Evolutionary conservation across 2,113 vertebrate genomes (phyloP).

Genomic region (Lynx canadensis): DNA sequence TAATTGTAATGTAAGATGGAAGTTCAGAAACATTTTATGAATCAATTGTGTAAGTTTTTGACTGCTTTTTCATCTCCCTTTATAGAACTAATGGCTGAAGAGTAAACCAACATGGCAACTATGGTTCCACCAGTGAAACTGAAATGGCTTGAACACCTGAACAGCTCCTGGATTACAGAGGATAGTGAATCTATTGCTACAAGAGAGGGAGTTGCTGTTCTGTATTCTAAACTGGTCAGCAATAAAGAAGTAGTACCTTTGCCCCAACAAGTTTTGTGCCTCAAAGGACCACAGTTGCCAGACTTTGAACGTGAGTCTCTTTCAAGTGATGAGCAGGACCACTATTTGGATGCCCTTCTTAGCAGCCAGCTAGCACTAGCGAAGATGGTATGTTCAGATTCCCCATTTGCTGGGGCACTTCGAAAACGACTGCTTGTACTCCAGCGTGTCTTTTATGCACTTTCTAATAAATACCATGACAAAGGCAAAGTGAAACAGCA

Average conservation of each 20-base stretch:
- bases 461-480: conserved; percentile 98
- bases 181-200: conserved; percentile 99
- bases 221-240: conserved; percentile 94
- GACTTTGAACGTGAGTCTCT: conserved; percentile 98
- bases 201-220: conserved; percentile 94
- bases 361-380: conserved; percentile 97
- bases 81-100: conserved; percentile 93
- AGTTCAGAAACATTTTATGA: conserved; percentile 39
- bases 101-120: conserved; percentile 94
- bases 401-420: conserved; percentile 95
- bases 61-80: conserved; percentile 36
- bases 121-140: conserved; percentile 98
- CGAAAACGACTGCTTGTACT: conserved; percentile 96
- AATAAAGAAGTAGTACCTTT: conserved; percentile 98
- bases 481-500: conserved; percentile 98
- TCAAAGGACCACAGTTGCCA: conserved; percentile 98
- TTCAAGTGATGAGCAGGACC: conserved; percentile 98
- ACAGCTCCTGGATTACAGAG: conserved; percentile 99
- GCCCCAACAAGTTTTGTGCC: conserved; percentile 97
- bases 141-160: conserved; percentile 99
- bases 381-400: conserved; percentile 99
- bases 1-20: not conserved
- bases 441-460: conserved; percentile 97
- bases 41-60: not conserved
- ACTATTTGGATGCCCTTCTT: conserved; percentile 98